Evolutionary conservation across 2,888 invertebrate genomes (phyloP).

Genomic region (Tenthredo amoena): DNA sequence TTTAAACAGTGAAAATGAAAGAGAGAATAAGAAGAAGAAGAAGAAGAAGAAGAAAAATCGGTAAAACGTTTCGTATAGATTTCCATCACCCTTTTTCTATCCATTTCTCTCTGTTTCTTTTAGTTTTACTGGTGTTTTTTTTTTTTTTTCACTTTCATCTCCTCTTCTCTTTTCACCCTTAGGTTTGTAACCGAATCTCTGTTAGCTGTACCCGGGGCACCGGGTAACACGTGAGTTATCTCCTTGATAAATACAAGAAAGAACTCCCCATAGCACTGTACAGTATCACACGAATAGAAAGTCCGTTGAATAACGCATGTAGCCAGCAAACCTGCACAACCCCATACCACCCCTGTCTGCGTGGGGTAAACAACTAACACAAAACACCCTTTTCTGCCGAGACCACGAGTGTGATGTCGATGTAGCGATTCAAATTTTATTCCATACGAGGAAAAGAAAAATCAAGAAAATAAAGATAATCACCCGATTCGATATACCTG

Average conservation of each 20-base stretch:
- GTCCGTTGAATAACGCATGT: conserved; percentile 72
- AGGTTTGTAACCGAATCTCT: conserved; percentile 6
- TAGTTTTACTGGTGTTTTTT: neutral
- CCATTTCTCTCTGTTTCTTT: neutral
- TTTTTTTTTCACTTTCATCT: neutral
- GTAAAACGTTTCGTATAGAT: conserved; percentile 32
- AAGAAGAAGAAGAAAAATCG: neutral
- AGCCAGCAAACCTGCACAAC: neutral
- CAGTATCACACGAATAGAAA: conserved; percentile 46
- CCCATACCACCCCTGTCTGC: neutral
- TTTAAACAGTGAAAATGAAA: neutral
- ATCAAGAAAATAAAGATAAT: neutral
- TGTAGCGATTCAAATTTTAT: neutral
- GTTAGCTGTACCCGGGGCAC: neutral
- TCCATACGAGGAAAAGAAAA: neutral
- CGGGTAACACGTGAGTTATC: conserved; percentile 62
- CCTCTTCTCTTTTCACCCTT: neutral
- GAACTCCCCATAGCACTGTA: neutral
- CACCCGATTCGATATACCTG: neutral
- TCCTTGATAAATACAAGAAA: conserved; percentile 74
- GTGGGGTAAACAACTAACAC: neutral
- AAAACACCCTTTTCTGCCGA: neutral
- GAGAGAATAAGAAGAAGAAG: neutral
- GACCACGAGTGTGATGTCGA: neutral
- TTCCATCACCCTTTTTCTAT: neutral